A percentile compares a stretch with the other conserved stretches of the same genome.
phyloP scores from a whole-genome alignment of 1,140 invertebrate genomes.

The Leguminivora glycinivorella region DNA sequence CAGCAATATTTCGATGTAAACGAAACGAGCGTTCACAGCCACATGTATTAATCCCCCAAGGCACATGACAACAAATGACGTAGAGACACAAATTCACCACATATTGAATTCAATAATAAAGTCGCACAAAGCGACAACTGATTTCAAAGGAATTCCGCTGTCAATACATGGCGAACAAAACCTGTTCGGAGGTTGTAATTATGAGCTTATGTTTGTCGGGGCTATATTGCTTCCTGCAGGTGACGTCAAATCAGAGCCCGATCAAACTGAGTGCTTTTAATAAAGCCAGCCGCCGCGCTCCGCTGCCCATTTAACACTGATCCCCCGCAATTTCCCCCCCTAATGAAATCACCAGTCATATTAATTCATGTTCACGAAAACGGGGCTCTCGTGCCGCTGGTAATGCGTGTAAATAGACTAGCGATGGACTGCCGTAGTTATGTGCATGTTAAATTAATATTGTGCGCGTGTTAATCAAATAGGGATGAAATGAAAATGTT shows the following conservation, averaged over 20 bases:
- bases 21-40: background rate
- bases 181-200: constrained; percentile 59
- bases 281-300: constrained; percentile 52
- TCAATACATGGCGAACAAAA: constrained; percentile 66
- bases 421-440: constrained; percentile 38
- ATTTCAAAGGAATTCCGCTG: constrained; percentile 66
- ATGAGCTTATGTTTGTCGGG: constrained; percentile 59
- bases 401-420: constrained; percentile 31
- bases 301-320: constrained; percentile 44
- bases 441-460: constrained; percentile 42
- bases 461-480: constrained; percentile 28
- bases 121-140: constrained; percentile 62
- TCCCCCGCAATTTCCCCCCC: constrained; percentile 37
- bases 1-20: constrained; percentile 1
- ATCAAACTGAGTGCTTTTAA: constrained; percentile 76
- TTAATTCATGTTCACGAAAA: constrained; percentile 28
- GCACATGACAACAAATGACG: constrained; percentile 1
- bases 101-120: constrained; percentile 58
- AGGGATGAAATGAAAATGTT: constrained; percentile 25
- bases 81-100: constrained; percentile 45
- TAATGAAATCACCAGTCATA: constrained; percentile 27
- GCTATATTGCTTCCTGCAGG: constrained; percentile 70
- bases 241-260: constrained; percentile 64
- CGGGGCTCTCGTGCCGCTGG: constrained; percentile 28
- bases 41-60: constrained; percentile 9